Evolutionary conservation across 2,113 vertebrate species (phyloP).

Genomic region (Isichthys henryi): DNA sequence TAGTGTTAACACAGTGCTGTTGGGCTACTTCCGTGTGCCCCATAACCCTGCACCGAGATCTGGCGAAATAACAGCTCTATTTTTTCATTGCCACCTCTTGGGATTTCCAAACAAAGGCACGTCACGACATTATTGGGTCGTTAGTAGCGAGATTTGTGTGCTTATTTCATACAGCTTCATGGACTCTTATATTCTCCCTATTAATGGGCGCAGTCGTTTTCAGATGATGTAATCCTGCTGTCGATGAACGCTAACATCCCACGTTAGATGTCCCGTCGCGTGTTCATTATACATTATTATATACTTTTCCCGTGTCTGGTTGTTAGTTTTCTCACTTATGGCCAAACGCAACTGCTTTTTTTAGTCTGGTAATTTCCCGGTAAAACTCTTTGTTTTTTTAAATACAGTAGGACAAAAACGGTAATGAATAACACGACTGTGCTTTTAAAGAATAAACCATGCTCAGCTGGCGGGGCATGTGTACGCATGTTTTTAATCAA

Average conservation of each 20-base stretch:
- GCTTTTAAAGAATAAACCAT: not conserved
- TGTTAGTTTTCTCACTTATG: not conserved
- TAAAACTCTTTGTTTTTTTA: not conserved
- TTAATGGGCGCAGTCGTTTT: not conserved
- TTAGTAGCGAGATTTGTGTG: not conserved
- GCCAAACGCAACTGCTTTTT: not conserved
- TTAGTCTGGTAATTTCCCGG: not conserved
- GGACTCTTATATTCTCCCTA: not conserved
- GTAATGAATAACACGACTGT: not conserved
- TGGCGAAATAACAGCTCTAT: not conserved
- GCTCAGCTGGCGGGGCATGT: not conserved
- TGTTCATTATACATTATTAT: not conserved
- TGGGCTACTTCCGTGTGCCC: not conserved
- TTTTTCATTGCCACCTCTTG: not conserved
- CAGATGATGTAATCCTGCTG: not conserved
- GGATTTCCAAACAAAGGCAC: not conserved
- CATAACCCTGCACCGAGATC: not conserved
- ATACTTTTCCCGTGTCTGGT: not conserved
- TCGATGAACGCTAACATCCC: not conserved
- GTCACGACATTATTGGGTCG: not conserved
- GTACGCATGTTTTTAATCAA: not conserved
- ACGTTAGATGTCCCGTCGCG: not conserved
- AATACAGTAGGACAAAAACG: not conserved
- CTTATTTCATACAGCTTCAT: not conserved
- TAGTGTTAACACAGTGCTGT: not conserved